Percentiles rank a stretch among this genome's conserved stretches.
phyloP scores from a whole-genome alignment of 2,113 vertebrate genomes.

The Himantopus leucocephalus region DNA sequence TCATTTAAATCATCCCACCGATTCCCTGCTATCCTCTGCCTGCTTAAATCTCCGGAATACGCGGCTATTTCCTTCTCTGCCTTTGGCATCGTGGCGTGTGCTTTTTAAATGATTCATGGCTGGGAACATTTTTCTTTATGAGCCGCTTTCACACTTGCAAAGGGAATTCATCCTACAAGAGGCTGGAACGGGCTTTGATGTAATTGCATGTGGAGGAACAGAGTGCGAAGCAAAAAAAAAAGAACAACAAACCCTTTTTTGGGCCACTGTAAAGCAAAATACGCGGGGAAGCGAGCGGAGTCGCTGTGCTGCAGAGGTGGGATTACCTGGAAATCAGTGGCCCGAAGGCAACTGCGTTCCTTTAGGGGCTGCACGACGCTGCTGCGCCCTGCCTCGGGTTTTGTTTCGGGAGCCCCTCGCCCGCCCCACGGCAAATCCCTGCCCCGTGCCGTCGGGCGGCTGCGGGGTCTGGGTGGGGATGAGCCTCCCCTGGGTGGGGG shows the following conservation, averaged over 20 bases:
- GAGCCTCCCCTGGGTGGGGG: fast-evolving
- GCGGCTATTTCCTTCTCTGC: not conserved
- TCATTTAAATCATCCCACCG: not conserved
- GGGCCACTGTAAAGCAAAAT: not conserved
- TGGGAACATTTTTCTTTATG: slow-evolving; percentile 10
- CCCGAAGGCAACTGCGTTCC: not conserved
- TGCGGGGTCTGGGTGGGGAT: not conserved
- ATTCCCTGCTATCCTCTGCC: not conserved
- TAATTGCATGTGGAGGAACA: not conserved
- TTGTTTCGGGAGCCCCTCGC: fast-evolving
- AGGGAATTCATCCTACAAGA: not conserved
- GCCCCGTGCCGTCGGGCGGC: fast-evolving
- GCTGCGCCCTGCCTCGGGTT: not conserved
- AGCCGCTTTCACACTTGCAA: not conserved
- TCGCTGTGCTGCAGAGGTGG: not conserved
- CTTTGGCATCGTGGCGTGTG: not conserved
- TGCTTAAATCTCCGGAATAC: not conserved
- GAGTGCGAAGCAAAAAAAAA: not conserved
- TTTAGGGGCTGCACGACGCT: not conserved
- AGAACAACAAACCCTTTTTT: not conserved
- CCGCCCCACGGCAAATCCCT: not conserved
- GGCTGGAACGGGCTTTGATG: not conserved
- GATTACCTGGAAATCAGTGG: not conserved
- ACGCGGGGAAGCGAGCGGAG: fast-evolving
- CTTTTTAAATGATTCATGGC: slow-evolving; percentile 18